Conservation (phyloP, 2,888 invertebrate genomes). For the Punctoribates punctum region DNA sequence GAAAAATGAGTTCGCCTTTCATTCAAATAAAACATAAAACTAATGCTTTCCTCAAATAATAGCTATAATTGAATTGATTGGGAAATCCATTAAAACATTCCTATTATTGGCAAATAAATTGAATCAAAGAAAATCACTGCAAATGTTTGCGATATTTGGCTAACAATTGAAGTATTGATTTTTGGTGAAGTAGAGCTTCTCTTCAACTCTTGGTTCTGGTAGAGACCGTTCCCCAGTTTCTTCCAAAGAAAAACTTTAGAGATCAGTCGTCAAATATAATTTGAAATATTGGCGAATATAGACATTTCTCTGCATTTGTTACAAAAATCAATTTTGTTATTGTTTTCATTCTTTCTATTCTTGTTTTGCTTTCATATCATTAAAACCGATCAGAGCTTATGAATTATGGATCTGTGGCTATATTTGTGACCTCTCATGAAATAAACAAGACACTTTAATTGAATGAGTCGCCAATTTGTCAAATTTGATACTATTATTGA, state of each 20-base stretch:
- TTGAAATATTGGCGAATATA: no score
- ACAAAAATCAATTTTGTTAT: background rate
- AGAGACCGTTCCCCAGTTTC: no score
- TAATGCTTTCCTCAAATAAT: background rate
- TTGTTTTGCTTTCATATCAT: background rate
- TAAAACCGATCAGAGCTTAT: background rate
- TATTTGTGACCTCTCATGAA: background rate
- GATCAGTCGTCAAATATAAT: no score
- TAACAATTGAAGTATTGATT: no score
- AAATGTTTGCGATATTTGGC: no score
- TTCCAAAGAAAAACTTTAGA: no score
- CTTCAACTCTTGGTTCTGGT: no score
- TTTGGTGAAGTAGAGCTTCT: no score
- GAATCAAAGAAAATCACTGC: no score
- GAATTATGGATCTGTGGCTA: background rate
- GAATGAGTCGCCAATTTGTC: background rate
- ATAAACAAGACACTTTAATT: background rate
- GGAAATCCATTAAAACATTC: background rate
- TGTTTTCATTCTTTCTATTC: background rate
- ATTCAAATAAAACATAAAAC: background rate
- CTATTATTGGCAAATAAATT: background rate
- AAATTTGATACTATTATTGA: no score
- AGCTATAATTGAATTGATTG: background rate
- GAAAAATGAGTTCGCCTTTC: no score
- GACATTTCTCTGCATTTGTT: background rate